Evolutionary conservation across 2,113 vertebrate genomes (phyloP).

Genomic region (Apteryx mantelli): DNA sequence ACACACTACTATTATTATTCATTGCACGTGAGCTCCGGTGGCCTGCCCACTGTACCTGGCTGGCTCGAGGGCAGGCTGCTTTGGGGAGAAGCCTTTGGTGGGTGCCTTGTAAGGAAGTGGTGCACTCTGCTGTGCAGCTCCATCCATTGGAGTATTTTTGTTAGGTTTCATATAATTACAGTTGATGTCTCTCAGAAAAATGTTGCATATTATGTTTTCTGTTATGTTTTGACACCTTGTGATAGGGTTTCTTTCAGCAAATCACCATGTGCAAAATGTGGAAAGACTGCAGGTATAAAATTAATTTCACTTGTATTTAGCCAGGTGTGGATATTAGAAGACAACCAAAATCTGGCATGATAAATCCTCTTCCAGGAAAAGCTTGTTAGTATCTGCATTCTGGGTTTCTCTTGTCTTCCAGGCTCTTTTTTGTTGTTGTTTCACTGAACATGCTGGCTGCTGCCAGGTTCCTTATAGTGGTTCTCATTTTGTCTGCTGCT

Average conservation of each 20-base stretch:
- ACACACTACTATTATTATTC: neutral
- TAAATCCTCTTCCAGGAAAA: conserved; percentile 34
- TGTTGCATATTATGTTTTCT: conserved; percentile 52
- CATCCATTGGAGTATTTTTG: conserved; percentile 7
- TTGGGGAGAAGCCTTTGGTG: neutral
- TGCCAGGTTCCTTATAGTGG: neutral
- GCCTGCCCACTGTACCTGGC: neutral
- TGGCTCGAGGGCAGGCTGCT: neutral
- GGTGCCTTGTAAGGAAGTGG: neutral
- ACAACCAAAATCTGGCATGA: conserved; percentile 24
- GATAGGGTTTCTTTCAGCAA: conserved; percentile 57
- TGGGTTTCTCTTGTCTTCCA: neutral
- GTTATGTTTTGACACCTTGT: conserved; percentile 43
- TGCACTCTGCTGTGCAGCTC: neutral
- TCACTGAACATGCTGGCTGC: conserved; percentile 6
- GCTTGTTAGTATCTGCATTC: neutral
- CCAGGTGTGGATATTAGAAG: conserved; percentile 46
- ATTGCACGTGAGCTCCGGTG: neutral
- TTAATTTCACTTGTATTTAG: conserved; percentile 73
- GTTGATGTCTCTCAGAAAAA: conserved; percentile 61
- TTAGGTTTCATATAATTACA: conserved; percentile 31
- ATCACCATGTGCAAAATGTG: conserved; percentile 64
- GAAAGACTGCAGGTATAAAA: conserved; percentile 66
- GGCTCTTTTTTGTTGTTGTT: neutral
- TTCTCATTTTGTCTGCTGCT: conserved; percentile 52